Evolutionary conservation across 1,140 invertebrate genomes (phyloP).

Genomic region (Harlomillsia oculata): DNA sequence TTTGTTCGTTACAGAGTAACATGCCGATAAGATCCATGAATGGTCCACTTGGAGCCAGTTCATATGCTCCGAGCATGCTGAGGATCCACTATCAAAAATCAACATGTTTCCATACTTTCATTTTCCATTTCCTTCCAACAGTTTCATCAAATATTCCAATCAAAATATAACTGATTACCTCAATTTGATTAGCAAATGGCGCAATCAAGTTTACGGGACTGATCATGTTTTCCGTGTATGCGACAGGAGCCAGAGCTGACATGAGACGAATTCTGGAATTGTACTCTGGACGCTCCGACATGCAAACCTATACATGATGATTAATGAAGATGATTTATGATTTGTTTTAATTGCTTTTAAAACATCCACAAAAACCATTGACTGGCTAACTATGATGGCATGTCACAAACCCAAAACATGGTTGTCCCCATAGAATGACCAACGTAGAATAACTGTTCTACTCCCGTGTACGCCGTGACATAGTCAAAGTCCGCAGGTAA

Average conservation of each 20-base stretch:
- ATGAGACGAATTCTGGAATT: conserved; percentile 50
- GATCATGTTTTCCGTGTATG: conserved; percentile 45
- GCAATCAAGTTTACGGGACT: conserved; percentile 43
- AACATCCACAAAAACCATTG: no score
- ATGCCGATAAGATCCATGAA: conserved; percentile 44
- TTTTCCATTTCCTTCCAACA: no score
- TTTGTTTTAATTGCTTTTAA: no score
- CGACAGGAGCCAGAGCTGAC: conserved; percentile 52
- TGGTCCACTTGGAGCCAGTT: conserved; percentile 48
- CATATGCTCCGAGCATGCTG: conserved; percentile 42
- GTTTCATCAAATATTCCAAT: no score
- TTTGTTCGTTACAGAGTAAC: conserved; percentile 42
- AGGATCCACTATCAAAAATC: conserved; percentile 21
- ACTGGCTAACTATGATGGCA: no score
- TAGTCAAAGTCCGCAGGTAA: conserved; percentile 58
- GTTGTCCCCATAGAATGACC: conserved; percentile 63
- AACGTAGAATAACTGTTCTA: conserved; percentile 47
- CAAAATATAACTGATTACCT: neutral
- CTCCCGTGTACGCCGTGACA: conserved; percentile 45
- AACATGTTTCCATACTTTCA: no score
- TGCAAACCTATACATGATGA: conserved; percentile 49
- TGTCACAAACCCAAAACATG: no score
- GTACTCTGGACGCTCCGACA: conserved; percentile 50
- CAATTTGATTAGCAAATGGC: conserved; percentile 48
- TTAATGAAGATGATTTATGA: no score